Evolutionary conservation across 2,113 vertebrate genomes (phyloP), one percentile per base, ranked within the genome.

Genomic region (Pelecanus crispus): DNA sequence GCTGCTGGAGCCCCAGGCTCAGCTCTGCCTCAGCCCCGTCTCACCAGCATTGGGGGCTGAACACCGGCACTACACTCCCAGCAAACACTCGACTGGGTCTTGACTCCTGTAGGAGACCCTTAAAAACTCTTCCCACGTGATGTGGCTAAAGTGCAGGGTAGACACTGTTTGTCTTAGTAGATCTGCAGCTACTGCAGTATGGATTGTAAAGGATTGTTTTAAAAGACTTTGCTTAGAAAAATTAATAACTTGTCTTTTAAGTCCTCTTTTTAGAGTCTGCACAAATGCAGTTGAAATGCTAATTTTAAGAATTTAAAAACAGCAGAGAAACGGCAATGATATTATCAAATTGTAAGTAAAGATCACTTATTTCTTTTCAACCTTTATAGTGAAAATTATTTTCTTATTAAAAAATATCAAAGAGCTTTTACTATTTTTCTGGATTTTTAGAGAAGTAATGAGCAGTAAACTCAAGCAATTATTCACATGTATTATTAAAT

Each of bases 381-480:
- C 58, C 83, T 98, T 98, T 97, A 89, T 90, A 95, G 92, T 93
- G 95, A 98, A 98, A 97, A 97, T 95, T 88, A 90, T 97, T 97
- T 98, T 92, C 83, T 84, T 96, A 95, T 95, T 94, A 42, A 82
- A 97, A 95, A 67, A 92, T 81, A 95, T 96, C 88, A 97, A 97
- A 97, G 88, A 77, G 29, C 87, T 91, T 59, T 94, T 88, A 85
- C 52, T 80, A 28, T 88, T 94, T 97, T 68, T 61, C 87, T 92
- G 82, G 78, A 77, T 86, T 97, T 98, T 98, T 95, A 95, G 97
- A 95, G 93, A 93, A 90, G 96, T 94, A 98, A 98, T 98, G 98
- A 98, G 87, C 93, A 97, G 96, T 97, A 97, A 98, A 97, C 92
- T 96, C 55, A 45, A 88, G 96, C 95, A 97, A 98, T 98, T 98